A percentile compares a stretch with the other conserved stretches of the same genome.
Evolutionary conservation across 1,140 invertebrate species (phyloP).

Genomic region (Papilio dardanus): DNA sequence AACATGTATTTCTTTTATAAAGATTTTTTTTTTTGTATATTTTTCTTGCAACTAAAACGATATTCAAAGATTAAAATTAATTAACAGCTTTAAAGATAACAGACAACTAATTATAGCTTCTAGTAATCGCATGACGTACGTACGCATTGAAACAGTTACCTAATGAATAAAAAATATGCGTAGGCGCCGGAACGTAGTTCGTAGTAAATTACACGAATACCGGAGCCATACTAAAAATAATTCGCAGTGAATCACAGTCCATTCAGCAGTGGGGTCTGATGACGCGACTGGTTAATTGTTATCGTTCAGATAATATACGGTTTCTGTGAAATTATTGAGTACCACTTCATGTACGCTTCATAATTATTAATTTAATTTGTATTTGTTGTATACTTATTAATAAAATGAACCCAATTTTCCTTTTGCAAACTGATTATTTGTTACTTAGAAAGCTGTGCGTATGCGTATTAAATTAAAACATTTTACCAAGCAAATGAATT

Average conservation of each 20-base stretch:
- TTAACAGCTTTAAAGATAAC: not conserved
- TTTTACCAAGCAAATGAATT: not conserved
- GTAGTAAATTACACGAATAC: constrained; percentile 75
- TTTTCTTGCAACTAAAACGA: not conserved
- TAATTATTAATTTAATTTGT: not conserved
- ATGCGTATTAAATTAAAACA: no score
- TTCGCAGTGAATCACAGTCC: constrained; percentile 69
- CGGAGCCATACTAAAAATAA: constrained; percentile 69
- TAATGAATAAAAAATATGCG: constrained; percentile 51
- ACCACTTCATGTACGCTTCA: not conserved
- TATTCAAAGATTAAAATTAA: not conserved
- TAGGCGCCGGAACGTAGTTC: constrained; percentile 63
- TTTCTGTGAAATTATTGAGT: constrained; percentile 61
- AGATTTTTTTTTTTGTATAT: not conserved
- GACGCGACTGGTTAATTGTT: constrained; percentile 61
- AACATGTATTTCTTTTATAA: not conserved
- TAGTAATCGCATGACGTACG: constrained; percentile 30
- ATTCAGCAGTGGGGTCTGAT: constrained; percentile 59
- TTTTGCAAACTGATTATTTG: not conserved
- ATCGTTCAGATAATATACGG: constrained; percentile 52
- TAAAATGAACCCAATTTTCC: not conserved
- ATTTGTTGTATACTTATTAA: no score
- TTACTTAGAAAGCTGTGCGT: not conserved
- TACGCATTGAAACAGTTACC: constrained; percentile 34
- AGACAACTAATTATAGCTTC: constrained; percentile 36